phyloP scores from a whole-genome alignment of 2,888 invertebrate genomes.

The Crepidodera aurea region DNA sequence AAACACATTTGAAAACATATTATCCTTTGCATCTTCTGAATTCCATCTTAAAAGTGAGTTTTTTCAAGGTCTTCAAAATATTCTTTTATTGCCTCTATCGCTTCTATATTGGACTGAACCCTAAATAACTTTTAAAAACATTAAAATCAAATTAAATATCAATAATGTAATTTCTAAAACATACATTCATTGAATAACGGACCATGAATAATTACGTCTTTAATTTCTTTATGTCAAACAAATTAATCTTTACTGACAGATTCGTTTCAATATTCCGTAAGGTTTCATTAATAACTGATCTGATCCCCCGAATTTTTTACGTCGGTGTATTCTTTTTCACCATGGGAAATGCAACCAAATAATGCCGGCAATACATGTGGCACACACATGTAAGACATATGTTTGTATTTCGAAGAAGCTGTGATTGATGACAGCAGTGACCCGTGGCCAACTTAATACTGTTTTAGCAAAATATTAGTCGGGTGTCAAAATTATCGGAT shows the following conservation, averaged over 20 bases:
- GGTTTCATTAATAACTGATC: not conserved
- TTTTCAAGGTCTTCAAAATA: too few relatives aligned
- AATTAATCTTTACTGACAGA: constrained; percentile 7
- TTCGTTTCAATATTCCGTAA: not conserved
- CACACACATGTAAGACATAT: constrained; percentile 50
- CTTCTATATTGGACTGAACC: too few relatives aligned
- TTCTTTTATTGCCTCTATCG: too few relatives aligned
- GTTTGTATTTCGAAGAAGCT: constrained; percentile 40
- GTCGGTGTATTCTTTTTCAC: constrained; percentile 12
- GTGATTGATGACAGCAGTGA: constrained; percentile 57
- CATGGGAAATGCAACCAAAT: constrained; percentile 36
- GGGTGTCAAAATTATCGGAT: constrained; percentile 30
- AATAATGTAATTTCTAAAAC: too few relatives aligned
- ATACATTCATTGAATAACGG: too few relatives aligned
- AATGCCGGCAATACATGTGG: constrained; percentile 46
- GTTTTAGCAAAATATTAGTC: constrained; percentile 38
- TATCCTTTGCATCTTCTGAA: too few relatives aligned
- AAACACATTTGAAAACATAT: too few relatives aligned
- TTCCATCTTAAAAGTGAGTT: too few relatives aligned
- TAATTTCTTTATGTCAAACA: not conserved
- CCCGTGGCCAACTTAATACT: constrained; percentile 51
- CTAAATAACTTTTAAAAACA: too few relatives aligned
- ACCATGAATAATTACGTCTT: not conserved
- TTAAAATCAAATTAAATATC: too few relatives aligned
- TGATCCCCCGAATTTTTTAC: constrained; percentile 8